Percentiles rank a stretch among this genome's conserved stretches.
Evolutionary conservation across 2,888 invertebrate genomes (phyloP).

Genomic region (Malthinus seriepunctatus): DNA sequence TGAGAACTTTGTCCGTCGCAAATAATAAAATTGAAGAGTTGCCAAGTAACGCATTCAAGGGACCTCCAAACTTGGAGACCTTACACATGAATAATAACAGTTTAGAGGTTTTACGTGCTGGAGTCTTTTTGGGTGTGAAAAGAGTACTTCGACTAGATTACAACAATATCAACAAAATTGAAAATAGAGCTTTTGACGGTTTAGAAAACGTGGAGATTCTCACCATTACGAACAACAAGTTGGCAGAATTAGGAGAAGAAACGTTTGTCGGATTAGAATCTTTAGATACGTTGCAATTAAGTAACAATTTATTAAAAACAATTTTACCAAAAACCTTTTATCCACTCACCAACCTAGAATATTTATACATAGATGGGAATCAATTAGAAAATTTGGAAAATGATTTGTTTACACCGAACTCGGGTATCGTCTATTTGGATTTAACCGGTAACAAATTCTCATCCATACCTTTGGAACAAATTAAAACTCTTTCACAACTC

Average conservation of each 20-base stretch:
- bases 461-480: not conserved
- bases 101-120: too few species aligned
- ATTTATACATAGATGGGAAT: not conserved
- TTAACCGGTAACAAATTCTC: not conserved
- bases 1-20: not conserved
- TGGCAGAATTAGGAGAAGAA: too few species aligned
- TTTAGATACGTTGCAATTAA: too few species aligned
- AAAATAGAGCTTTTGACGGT: not conserved
- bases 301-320: not conserved
- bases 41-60: not conserved
- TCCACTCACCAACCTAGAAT: not conserved
- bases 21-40: slow-evolving; percentile 1
- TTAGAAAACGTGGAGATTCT: not conserved
- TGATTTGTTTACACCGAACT: not conserved
- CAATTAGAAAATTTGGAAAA: not conserved
- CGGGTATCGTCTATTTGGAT: not conserved
- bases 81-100: not conserved
- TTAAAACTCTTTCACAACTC: not conserved
- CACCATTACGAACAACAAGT: too few species aligned
- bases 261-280: too few species aligned
- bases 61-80: not conserved
- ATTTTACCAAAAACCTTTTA: not conserved
- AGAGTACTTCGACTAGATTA: not conserved
- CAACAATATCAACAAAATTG: not conserved
- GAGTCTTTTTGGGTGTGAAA: not conserved